Evolutionary conservation across 2,797 vertebrate genomes (phyloP).

Genomic region (Betta splendens): DNA sequence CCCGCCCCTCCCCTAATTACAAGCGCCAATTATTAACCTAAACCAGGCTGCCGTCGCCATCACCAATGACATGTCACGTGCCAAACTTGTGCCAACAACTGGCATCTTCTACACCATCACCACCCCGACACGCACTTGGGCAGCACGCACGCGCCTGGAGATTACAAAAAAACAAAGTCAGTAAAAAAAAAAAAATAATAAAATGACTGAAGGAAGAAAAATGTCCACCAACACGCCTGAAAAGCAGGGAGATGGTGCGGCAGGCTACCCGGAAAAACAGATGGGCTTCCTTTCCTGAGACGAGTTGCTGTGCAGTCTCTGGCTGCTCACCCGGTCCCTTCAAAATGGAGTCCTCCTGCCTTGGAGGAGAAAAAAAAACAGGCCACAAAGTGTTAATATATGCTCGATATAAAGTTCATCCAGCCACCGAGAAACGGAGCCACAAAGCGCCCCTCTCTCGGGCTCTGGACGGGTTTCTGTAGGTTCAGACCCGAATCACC

Average conservation of each 20-base stretch:
- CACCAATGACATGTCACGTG: conserved; percentile 61
- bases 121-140: conserved; percentile 17
- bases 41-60: conserved; percentile 35
- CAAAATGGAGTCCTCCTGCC: conserved; percentile 84
- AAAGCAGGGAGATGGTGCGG: conserved; percentile 44
- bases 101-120: conserved; percentile 36
- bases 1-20: conserved; percentile 58
- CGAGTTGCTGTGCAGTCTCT: conserved; percentile 59
- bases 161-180: conserved; percentile 3
- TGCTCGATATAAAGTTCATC: conserved; percentile 60
- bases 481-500: conserved; percentile 1
- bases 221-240: conserved; percentile 35
- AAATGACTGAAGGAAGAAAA: conserved; percentile 18
- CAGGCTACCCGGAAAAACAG: conserved; percentile 54
- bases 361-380: conserved; percentile 57
- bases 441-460: conserved; percentile 36
- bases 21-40: conserved; percentile 47
- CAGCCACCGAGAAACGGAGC: conserved; percentile 42
- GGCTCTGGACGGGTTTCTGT: conserved; percentile 14
- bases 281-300: conserved; percentile 53
- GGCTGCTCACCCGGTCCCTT: conserved; percentile 68
- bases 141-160: conserved; percentile 34
- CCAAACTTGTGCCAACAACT: conserved; percentile 63
- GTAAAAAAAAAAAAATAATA: neutral
- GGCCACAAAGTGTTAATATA: conserved; percentile 72